phyloP scores from a whole-genome alignment of 2,888 invertebrate species.

The Synanthedon andrenaeformis region DNA sequence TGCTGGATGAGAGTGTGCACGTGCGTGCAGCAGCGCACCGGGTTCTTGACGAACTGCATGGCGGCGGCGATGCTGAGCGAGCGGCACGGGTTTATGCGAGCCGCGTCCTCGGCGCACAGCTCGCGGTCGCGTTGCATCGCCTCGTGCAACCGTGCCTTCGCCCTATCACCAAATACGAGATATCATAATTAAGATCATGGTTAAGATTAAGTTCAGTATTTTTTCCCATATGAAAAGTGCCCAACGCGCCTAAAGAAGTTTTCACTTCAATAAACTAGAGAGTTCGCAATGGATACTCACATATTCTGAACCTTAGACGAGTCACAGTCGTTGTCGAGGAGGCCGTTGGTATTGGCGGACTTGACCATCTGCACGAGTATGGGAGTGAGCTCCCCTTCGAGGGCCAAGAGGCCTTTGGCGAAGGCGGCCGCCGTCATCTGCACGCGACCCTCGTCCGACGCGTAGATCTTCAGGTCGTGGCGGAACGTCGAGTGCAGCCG shows the following conservation, averaged over 20 bases:
- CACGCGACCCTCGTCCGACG: slow-evolving; percentile 98
- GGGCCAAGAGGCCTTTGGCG: slow-evolving; percentile 95
- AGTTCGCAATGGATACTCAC: slow-evolving; percentile 65
- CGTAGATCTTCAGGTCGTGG: slow-evolving; percentile 99
- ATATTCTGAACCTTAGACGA: slow-evolving; percentile 95
- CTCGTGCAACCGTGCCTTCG: slow-evolving; percentile 94
- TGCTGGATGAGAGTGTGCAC: slow-evolving; percentile 90
- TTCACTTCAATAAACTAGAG: too few relatives aligned
- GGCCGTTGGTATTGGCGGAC: slow-evolving; percentile 97
- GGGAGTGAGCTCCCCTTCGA: slow-evolving; percentile 98
- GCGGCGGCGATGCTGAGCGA: slow-evolving; percentile 93
- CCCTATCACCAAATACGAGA: slow-evolving; percentile 67
- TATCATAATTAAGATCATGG: too few relatives aligned
- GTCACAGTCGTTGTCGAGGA: slow-evolving; percentile 98
- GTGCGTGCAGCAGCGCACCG: slow-evolving; percentile 91
- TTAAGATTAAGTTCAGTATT: neutral
- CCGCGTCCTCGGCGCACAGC: slow-evolving; percentile 85
- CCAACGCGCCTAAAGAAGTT: too few relatives aligned
- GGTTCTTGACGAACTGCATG: slow-evolving; percentile 95
- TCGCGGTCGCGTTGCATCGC: slow-evolving; percentile 91
- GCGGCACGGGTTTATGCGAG: slow-evolving; percentile 90
- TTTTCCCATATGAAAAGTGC: too few relatives aligned
- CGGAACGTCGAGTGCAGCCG: slow-evolving; percentile 97
- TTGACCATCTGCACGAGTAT: slow-evolving; percentile 99
- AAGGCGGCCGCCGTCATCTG: slow-evolving; percentile 99